These are phyloP conservation scores for Takifugu rubripes DNA, from an alignment of 2,797 vertebrate species.

Conservation along the genomic window DNA sequence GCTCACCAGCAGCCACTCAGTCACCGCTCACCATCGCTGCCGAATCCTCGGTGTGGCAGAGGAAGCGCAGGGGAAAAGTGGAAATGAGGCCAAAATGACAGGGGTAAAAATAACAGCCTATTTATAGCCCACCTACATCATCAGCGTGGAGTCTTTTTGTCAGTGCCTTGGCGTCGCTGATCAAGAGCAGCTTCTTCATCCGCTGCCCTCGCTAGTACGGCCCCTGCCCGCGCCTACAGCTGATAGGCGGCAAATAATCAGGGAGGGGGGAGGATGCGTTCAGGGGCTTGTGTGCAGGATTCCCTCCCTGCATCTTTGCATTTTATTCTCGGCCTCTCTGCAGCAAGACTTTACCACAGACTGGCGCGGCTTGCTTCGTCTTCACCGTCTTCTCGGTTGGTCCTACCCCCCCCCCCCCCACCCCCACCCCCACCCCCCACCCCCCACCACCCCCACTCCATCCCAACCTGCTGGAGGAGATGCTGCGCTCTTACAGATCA, in stretches of 20 bases:
- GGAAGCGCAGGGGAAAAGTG: conserved; percentile 66
- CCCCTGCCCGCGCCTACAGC: conserved; percentile 33
- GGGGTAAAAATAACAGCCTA: conserved; percentile 80
- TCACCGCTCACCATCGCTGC: conserved; percentile 50
- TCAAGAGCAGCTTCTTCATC: conserved; percentile 42
- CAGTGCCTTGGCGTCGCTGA: conserved; percentile 49
- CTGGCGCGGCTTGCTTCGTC: conserved; percentile 61
- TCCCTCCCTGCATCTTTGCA: conserved; percentile 44
- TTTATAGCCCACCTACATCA: conserved; percentile 79
- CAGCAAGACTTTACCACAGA: conserved; percentile 47
- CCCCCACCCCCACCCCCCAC: conserved; percentile 42
- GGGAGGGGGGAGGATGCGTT: background rate
- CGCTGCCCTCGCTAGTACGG: conserved; percentile 17
- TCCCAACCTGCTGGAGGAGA: conserved; percentile 65
- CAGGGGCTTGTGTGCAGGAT: conserved; percentile 42
- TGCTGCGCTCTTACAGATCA: conserved; percentile 60
- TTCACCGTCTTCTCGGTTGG: conserved; percentile 55
- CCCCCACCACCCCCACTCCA: conserved; percentile 49
- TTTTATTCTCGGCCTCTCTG: conserved; percentile 48
- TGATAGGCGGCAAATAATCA: conserved; percentile 46
- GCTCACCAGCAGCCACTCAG: conserved; percentile 26
- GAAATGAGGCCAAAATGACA: conserved; percentile 81
- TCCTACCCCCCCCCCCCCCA: conserved; percentile 43
- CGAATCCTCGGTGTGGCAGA: conserved; percentile 30
- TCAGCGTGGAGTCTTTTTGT: conserved; percentile 71